These are phyloP conservation scores for Trogon surrucura DNA, from an alignment of 2,113 vertebrate genomes.

Conservation along the genomic window DNA sequence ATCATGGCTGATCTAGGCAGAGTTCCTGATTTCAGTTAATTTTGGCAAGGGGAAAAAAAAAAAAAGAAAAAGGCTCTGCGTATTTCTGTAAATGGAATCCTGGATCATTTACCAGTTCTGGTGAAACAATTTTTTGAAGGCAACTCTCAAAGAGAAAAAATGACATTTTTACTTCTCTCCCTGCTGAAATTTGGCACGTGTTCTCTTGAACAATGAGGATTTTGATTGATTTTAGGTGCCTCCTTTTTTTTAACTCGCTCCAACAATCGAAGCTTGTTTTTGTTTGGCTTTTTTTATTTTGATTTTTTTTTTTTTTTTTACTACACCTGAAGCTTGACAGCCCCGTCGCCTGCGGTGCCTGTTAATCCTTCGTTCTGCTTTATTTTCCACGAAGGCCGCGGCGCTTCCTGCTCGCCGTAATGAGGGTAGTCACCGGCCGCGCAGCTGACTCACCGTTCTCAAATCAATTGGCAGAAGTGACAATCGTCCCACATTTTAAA, in stretches of 20 bases:
- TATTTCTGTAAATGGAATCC: not conserved
- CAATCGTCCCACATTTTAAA: not conserved
- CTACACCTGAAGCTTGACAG: not conserved
- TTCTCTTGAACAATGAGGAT: not conserved
- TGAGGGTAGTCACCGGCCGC: not conserved
- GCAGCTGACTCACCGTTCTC: not conserved
- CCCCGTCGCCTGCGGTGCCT: fast-evolving
- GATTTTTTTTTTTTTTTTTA: not conserved
- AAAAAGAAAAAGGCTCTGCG: not conserved
- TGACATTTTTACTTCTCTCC: not conserved
- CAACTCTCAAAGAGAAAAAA: not conserved
- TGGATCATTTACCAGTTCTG: not conserved
- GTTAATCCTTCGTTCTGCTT: not conserved
- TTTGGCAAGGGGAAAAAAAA: not conserved
- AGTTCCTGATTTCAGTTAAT: conserved; percentile 18
- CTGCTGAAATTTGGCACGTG: not conserved
- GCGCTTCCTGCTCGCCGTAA: not conserved
- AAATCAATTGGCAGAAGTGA: not conserved
- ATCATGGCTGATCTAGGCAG: conserved; percentile 8
- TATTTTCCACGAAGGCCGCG: not conserved
- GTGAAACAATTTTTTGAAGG: not conserved
- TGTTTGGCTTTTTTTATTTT: not conserved
- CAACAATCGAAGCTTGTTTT: not conserved
- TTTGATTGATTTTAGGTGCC: not conserved
- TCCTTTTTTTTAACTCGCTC: not conserved